A percentile compares a stretch with the other conserved stretches of the same genome.
Evolutionary conservation across 2,113 vertebrate genomes (phyloP).

Genomic region (Tachuris rubrigastra): DNA sequence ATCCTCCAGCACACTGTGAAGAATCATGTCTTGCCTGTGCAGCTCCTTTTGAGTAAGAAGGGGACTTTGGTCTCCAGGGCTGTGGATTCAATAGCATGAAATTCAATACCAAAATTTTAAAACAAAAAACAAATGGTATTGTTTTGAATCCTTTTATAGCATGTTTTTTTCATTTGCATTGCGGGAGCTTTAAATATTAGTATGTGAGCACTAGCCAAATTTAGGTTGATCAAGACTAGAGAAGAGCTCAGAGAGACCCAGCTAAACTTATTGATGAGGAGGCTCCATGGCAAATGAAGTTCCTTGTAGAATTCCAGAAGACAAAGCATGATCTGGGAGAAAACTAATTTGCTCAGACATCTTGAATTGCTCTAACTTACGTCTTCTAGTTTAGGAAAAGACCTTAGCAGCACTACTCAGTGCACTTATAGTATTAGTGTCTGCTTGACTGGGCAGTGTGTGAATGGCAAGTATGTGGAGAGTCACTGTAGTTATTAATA

Average conservation of each 20-base stretch:
- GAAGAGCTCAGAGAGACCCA: background rate
- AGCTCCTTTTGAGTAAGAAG: background rate
- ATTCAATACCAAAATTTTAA: constrained; percentile 19
- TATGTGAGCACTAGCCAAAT: constrained; percentile 12
- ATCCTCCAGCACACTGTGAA: background rate
- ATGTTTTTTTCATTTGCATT: constrained; percentile 46
- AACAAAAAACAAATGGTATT: constrained; percentile 22
- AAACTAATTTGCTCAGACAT: constrained; percentile 1
- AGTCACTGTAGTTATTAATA: background rate
- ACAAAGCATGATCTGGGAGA: background rate
- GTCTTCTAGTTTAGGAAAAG: background rate
- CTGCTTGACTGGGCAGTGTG: background rate
- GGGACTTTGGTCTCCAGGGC: background rate
- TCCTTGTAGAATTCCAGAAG: background rate
- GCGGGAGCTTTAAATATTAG: background rate
- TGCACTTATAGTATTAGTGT: background rate
- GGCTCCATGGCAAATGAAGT: background rate
- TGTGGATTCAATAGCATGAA: constrained; percentile 32
- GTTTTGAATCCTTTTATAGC: constrained; percentile 46
- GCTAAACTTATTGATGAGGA: background rate
- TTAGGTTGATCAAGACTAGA: background rate
- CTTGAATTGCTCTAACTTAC: background rate
- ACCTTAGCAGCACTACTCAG: background rate
- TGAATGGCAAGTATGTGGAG: background rate
- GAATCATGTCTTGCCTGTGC: background rate